These are phyloP conservation scores for Scaptomyza cyrtandrae DNA, from an alignment of 2,888 invertebrate genomes.

Conservation along the genomic window DNA sequence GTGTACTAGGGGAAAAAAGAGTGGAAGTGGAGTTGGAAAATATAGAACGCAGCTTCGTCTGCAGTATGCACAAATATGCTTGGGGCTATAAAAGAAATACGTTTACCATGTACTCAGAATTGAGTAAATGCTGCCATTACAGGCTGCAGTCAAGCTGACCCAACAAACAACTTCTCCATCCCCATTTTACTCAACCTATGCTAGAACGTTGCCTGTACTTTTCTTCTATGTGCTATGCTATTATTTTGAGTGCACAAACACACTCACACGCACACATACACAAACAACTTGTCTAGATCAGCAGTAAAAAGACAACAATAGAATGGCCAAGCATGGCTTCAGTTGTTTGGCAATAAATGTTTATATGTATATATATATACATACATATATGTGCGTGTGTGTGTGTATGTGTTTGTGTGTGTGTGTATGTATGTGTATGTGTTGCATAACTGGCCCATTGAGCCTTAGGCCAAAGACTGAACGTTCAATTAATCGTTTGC, in stretches of 20 bases:
- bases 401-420: neutral
- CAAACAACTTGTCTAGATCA: constrained; percentile 52
- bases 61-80: constrained; percentile 70
- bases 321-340: constrained; percentile 48
- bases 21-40: neutral
- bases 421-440: neutral
- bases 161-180: neutral
- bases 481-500: constrained; percentile 64
- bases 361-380: too few species aligned
- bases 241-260: constrained; percentile 71
- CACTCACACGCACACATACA: constrained; percentile 31
- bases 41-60: constrained; percentile 53
- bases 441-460: constrained; percentile 10
- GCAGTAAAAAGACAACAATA: constrained; percentile 65
- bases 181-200: constrained; percentile 8
- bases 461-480: constrained; percentile 13
- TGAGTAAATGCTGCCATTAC: constrained; percentile 79
- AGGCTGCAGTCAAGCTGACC: constrained; percentile 59
- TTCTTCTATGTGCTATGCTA: constrained; percentile 61
- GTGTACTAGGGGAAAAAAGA: constrained; percentile 1
- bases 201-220: constrained; percentile 28
- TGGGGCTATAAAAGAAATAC: constrained; percentile 75
- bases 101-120: constrained; percentile 78
- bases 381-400: neutral
- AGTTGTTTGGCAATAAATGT: constrained; percentile 56